phyloP scores from a whole-genome alignment of 2,113 vertebrate species.

The Tragelaphus scriptus region DNA sequence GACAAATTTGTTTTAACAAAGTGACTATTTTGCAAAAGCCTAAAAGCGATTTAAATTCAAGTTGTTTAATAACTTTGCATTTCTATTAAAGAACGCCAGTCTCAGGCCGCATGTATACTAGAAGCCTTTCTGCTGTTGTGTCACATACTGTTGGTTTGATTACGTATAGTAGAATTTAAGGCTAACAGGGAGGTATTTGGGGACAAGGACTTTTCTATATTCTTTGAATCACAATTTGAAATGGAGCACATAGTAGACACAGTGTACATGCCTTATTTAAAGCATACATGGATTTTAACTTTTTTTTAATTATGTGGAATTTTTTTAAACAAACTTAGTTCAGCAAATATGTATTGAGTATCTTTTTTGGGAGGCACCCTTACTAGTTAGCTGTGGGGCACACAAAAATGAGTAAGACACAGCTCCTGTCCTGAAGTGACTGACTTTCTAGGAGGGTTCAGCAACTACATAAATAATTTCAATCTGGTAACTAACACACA shows the following conservation, averaged over 20 bases:
- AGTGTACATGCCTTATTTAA: background rate
- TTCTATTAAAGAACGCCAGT: background rate
- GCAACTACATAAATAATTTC: background rate
- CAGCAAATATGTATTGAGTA: background rate
- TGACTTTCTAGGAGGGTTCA: background rate
- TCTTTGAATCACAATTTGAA: background rate
- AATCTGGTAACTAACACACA: background rate
- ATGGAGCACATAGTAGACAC: background rate
- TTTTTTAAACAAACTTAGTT: background rate
- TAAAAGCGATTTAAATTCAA: background rate
- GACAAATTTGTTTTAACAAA: constrained; percentile 38
- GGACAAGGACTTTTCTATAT: background rate
- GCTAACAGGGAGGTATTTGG: background rate
- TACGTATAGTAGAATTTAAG: background rate
- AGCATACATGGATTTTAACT: background rate
- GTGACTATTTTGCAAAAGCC: background rate
- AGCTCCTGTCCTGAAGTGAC: background rate
- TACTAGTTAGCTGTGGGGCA: background rate
- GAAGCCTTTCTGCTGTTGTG: background rate
- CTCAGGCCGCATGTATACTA: background rate
- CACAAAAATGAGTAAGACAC: background rate
- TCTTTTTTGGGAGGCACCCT: background rate
- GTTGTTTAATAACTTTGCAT: background rate
- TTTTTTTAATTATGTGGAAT: background rate
- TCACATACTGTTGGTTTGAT: background rate